Conservation (phyloP, 2,797 vertebrate genomes). For the Poecilia wingei region DNA sequence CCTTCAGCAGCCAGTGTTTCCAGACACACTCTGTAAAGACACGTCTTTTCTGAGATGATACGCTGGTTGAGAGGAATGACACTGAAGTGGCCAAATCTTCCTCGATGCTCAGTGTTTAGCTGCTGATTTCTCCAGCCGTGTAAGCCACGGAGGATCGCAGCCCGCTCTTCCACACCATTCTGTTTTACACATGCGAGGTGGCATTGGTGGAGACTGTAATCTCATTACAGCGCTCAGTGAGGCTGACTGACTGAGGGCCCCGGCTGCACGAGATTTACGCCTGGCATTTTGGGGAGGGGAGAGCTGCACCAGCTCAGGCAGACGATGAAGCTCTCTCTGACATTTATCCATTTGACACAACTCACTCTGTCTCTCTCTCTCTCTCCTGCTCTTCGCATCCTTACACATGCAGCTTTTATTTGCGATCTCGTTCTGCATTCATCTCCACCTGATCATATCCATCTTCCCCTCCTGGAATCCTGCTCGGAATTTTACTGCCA, state of each 20-base stretch:
- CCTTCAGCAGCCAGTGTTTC: not conserved
- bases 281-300: constrained; percentile 72
- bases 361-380: constrained; percentile 42
- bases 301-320: constrained; percentile 48
- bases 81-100: constrained; percentile 46
- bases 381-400: not conserved
- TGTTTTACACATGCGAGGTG: constrained; percentile 10
- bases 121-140: constrained; percentile 53
- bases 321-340: constrained; percentile 71
- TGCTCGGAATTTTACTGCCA: not conserved
- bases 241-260: constrained; percentile 64
- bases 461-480: not conserved
- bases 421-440: not conserved
- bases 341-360: constrained; percentile 78
- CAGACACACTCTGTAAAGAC: constrained; percentile 14
- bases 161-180: constrained; percentile 42
- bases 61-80: constrained; percentile 24
- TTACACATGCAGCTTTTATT: not conserved
- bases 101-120: constrained; percentile 52
- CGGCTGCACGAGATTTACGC: constrained; percentile 68
- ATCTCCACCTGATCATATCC: not conserved
- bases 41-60: not conserved
- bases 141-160: constrained; percentile 55
- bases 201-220: constrained; percentile 77
- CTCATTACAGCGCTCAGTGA: constrained; percentile 75